Conservation (phyloP, 2,888 invertebrate genomes). For the Altica lythri region DNA sequence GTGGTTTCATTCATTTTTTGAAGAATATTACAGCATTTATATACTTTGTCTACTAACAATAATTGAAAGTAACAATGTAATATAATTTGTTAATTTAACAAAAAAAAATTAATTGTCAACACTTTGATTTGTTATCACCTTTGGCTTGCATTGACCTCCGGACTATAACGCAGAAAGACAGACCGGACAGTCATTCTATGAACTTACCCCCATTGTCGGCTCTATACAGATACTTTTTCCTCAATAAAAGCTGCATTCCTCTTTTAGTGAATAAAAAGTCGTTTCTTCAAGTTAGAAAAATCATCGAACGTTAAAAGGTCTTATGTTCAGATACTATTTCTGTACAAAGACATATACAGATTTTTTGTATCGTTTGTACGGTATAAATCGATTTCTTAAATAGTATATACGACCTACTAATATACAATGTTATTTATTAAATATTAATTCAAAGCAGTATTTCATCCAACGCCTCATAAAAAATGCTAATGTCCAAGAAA, state of each 20-base stretch:
- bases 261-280: constrained; percentile 55
- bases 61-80: too few species aligned
- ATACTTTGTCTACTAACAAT: too few species aligned
- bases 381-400: constrained; percentile 11
- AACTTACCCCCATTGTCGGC: constrained; percentile 51
- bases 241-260: constrained; percentile 52
- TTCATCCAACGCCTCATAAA: constrained; percentile 4
- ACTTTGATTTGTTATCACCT: too few species aligned
- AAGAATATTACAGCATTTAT: too few species aligned
- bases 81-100: too few species aligned
- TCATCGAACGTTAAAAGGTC: constrained; percentile 35
- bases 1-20: too few species aligned
- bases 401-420: constrained; percentile 1
- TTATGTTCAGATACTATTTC: constrained; percentile 26
- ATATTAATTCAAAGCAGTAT: not conserved
- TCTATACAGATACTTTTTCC: constrained; percentile 52
- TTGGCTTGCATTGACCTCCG: too few species aligned
- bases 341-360: constrained; percentile 14
- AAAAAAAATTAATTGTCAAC: too few species aligned
- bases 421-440: not conserved
- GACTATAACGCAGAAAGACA: too few species aligned
- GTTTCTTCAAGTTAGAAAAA: constrained; percentile 54
- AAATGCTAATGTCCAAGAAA: constrained; percentile 15
- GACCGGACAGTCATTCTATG: constrained; percentile 47
- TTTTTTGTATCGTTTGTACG: constrained; percentile 13